These are phyloP conservation scores for Drosophila subsilvestris DNA, from an alignment of 2,888 invertebrate genomes.

Conservation along the genomic window DNA sequence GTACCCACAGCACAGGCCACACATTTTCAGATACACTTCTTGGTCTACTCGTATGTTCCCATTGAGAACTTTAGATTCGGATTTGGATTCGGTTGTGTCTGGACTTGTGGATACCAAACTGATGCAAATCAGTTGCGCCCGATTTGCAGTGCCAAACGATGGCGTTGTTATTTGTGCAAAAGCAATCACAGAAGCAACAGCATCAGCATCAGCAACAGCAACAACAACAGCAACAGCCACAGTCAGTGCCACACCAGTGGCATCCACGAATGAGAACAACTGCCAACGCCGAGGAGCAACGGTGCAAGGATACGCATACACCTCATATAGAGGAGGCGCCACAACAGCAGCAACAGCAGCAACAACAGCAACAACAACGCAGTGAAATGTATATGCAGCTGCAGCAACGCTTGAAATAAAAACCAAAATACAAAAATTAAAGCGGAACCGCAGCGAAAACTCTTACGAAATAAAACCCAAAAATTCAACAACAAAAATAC, in stretches of 20 bases:
- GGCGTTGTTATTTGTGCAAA: constrained; percentile 53
- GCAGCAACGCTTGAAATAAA: constrained; percentile 32
- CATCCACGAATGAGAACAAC: constrained; percentile 27
- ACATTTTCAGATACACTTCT: neutral
- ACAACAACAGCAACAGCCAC: constrained; percentile 12
- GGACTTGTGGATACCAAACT: constrained; percentile 12
- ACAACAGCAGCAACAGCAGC: constrained; percentile 1
- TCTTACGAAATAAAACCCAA: constrained; percentile 13
- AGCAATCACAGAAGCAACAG: constrained; percentile 19
- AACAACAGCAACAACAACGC: constrained; percentile 18
- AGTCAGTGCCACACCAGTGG: constrained; percentile 54
- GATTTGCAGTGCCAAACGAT: constrained; percentile 51
- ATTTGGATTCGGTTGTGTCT: constrained; percentile 5
- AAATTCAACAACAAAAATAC: constrained; percentile 3
- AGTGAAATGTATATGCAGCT: constrained; percentile 3
- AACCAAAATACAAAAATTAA: constrained; percentile 2
- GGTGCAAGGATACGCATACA: neutral
- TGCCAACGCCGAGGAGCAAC: constrained; percentile 22
- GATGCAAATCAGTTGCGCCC: constrained; percentile 50
- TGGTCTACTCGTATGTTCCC: neutral
- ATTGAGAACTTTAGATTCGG: constrained; percentile 1
- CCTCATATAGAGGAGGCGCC: neutral
- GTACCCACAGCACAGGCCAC: no score
- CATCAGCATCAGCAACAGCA: constrained; percentile 32
- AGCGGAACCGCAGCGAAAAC: constrained; percentile 16